Conservation (phyloP, 2,888 invertebrate species). For the Agrilus mali region DNA sequence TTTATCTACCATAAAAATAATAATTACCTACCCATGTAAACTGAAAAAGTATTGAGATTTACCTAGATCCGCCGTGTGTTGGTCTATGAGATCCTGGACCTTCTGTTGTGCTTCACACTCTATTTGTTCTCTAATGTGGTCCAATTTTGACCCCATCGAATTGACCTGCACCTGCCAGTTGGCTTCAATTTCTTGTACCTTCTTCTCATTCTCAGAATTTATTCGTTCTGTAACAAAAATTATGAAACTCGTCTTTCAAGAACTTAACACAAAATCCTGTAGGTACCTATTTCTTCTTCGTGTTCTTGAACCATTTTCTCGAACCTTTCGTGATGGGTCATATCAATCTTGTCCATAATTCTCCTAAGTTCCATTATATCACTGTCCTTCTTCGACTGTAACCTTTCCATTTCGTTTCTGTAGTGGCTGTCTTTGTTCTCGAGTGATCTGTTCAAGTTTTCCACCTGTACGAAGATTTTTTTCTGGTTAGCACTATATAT, state of each 20-base stretch:
- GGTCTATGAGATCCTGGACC: constrained; percentile 37
- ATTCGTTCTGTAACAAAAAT: constrained; percentile 23
- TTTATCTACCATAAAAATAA: constrained; percentile 38
- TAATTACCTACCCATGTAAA: too few species aligned
- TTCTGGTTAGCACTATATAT: too few species aligned
- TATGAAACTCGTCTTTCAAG: not conserved
- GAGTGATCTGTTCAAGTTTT: constrained; percentile 50
- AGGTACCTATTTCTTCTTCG: constrained; percentile 59
- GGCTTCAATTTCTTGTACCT: constrained; percentile 31
- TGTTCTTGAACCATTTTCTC: constrained; percentile 53
- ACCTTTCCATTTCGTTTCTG: constrained; percentile 41
- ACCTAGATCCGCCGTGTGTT: constrained; percentile 52
- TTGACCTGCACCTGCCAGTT: constrained; percentile 33
- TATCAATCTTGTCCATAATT: constrained; percentile 61
- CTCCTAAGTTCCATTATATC: constrained; percentile 56
- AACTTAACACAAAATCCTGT: too few species aligned
- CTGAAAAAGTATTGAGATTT: constrained; percentile 10
- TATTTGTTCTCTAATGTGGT: constrained; percentile 37
- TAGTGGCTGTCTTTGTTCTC: constrained; percentile 47
- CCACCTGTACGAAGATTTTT: constrained; percentile 37
- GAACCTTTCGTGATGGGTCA: constrained; percentile 57
- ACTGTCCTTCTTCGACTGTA: constrained; percentile 53
- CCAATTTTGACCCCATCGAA: constrained; percentile 32
- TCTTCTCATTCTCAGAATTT: constrained; percentile 30
- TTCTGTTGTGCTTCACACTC: constrained; percentile 35